Conservation (phyloP, 2,113 vertebrate genomes). For the Halichoerus grypus region DNA sequence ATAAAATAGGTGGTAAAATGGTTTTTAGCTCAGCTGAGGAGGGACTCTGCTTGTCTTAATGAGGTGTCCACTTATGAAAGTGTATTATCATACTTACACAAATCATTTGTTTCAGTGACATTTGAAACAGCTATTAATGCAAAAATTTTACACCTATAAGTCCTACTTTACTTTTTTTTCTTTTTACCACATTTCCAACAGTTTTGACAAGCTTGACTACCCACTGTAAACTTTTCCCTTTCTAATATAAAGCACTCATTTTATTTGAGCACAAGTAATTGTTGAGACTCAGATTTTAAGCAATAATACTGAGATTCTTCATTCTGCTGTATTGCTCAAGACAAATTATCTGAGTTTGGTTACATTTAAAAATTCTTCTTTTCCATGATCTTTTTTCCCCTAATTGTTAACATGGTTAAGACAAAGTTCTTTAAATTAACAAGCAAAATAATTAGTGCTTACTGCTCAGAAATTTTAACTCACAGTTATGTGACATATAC, state of each 20-base stretch:
- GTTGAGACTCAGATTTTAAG: conserved; percentile 4
- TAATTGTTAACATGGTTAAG: background rate
- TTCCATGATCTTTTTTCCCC: background rate
- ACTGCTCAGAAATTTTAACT: background rate
- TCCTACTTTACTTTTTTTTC: conserved; percentile 37
- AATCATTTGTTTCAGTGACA: conserved; percentile 69
- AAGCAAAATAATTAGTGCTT: conserved; percentile 17
- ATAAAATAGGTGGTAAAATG: conserved; percentile 67
- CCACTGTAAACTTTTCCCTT: conserved; percentile 15
- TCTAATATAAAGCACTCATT: conserved; percentile 15
- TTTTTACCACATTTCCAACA: conserved; percentile 54
- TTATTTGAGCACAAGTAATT: background rate
- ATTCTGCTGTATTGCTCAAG: background rate
- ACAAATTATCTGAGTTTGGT: conserved; percentile 9
- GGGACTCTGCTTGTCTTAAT: conserved; percentile 59
- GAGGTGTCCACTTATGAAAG: conserved; percentile 60
- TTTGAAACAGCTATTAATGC: conserved; percentile 64
- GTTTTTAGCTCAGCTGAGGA: conserved; percentile 66
- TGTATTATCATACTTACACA: conserved; percentile 48
- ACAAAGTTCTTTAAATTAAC: background rate
- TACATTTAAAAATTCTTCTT: background rate
- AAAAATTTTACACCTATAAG: conserved; percentile 47
- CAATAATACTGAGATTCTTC: background rate
- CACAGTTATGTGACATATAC: background rate
- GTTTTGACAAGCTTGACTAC: conserved; percentile 44